These are phyloP conservation scores for Rhopalosiphum padi DNA, from an alignment of 1,140 invertebrate genomes.

Conservation along the genomic window DNA sequence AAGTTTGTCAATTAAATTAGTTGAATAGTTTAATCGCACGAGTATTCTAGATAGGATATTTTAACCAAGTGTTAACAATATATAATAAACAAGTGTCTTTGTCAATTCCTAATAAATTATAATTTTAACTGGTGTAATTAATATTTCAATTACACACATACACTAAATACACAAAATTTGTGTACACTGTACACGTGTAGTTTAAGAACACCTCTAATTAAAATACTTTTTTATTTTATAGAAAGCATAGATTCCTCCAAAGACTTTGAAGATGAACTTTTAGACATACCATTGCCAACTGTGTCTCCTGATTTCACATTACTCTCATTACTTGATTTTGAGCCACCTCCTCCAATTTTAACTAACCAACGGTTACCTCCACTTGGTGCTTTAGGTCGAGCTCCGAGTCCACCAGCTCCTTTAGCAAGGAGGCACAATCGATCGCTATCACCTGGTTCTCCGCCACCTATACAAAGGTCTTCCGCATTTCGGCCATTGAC, in stretches of 20 bases:
- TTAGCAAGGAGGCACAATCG: slow-evolving; percentile 31
- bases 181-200: too few relatives aligned
- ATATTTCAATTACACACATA: too few relatives aligned
- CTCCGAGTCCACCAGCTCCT: slow-evolving; percentile 20
- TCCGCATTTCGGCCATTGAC: slow-evolving; percentile 48
- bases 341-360: slow-evolving; percentile 47
- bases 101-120: too few relatives aligned
- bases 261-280: slow-evolving; percentile 52
- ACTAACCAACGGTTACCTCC: slow-evolving; percentile 45
- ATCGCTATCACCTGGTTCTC: slow-evolving; percentile 32
- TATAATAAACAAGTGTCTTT: too few relatives aligned
- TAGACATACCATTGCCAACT: slow-evolving; percentile 50
- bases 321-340: slow-evolving; percentile 41
- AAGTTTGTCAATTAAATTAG: too few relatives aligned
- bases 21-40: too few relatives aligned
- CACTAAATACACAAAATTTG: too few relatives aligned
- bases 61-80: too few relatives aligned
- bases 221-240: neutral
- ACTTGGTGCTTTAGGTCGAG: slow-evolving; percentile 47
- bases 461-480: slow-evolving; percentile 34
- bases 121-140: too few relatives aligned
- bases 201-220: neutral
- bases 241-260: slow-evolving; percentile 49
- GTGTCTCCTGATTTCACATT: slow-evolving; percentile 50
- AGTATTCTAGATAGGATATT: too few relatives aligned